phyloP scores from a whole-genome alignment of 2,888 invertebrate genomes.

The Xestia c-nigrum region DNA sequence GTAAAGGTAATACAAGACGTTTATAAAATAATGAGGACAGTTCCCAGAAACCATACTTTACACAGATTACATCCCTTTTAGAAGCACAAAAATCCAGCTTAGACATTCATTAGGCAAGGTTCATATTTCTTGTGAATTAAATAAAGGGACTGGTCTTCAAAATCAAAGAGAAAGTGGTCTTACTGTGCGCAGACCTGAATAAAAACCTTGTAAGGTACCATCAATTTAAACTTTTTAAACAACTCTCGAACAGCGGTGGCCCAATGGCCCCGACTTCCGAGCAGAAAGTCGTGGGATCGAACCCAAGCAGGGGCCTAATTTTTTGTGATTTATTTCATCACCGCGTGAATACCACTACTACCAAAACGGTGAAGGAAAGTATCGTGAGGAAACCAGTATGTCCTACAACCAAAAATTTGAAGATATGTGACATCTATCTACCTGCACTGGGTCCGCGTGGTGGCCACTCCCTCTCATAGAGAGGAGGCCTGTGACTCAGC shows the following conservation, averaged over 20 bases:
- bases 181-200: neutral
- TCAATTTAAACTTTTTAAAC: neutral
- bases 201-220: neutral
- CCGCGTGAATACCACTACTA: too few species aligned
- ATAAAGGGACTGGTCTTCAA: neutral
- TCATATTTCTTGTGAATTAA: neutral
- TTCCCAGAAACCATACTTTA: neutral
- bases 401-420: too few species aligned
- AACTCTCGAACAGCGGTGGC: neutral
- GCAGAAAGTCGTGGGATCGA: too few species aligned
- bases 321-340: too few species aligned
- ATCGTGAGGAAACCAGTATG: too few species aligned
- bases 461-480: too few species aligned
- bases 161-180: neutral
- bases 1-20: neutral
- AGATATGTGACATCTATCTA: too few species aligned
- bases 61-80: neutral
- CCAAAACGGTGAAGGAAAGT: too few species aligned
- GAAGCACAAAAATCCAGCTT: neutral
- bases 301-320: too few species aligned
- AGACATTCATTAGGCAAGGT: neutral
- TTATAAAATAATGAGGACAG: neutral
- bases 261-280: too few species aligned
- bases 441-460: too few species aligned
- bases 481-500: too few species aligned